These are phyloP conservation scores for Trachops cirrhosus DNA, from an alignment of 2,797 vertebrate genomes.

Conservation along the genomic window DNA sequence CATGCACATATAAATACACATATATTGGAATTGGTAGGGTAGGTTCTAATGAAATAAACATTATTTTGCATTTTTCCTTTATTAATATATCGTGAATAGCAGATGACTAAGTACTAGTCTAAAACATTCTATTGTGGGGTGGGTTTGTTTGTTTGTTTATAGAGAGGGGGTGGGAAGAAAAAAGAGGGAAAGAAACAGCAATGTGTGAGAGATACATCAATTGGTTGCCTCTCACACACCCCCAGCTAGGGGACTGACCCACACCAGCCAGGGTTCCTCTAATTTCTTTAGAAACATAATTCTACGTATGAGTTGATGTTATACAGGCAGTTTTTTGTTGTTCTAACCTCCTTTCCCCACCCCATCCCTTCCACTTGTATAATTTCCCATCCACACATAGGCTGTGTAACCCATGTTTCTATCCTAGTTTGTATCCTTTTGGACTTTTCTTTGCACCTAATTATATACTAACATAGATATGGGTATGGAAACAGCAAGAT, in stretches of 20 bases:
- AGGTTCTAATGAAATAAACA: not conserved
- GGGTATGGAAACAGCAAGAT: not conserved
- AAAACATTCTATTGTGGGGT: not conserved
- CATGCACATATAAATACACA: not conserved
- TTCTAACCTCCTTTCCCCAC: not conserved
- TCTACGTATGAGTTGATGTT: not conserved
- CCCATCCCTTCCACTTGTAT: not conserved
- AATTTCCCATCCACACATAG: not conserved
- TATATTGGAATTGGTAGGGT: not conserved
- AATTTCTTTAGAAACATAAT: not conserved
- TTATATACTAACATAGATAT: not conserved
- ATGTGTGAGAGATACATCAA: no score
- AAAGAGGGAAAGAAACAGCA: no score
- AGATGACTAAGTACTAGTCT: not conserved
- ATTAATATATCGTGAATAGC: not conserved
- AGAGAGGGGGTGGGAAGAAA: no score
- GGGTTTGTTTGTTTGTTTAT: not conserved
- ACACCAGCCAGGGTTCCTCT: not conserved
- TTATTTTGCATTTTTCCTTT: conserved; percentile 8
- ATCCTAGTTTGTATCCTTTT: not conserved
- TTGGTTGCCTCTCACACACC: no score
- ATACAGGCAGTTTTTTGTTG: not conserved
- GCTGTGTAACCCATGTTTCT: not conserved
- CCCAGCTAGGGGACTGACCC: no score
- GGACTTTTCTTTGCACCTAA: not conserved